Evolutionary conservation across 2,113 vertebrate genomes (phyloP).

Genomic region (Microcebus murinus): DNA sequence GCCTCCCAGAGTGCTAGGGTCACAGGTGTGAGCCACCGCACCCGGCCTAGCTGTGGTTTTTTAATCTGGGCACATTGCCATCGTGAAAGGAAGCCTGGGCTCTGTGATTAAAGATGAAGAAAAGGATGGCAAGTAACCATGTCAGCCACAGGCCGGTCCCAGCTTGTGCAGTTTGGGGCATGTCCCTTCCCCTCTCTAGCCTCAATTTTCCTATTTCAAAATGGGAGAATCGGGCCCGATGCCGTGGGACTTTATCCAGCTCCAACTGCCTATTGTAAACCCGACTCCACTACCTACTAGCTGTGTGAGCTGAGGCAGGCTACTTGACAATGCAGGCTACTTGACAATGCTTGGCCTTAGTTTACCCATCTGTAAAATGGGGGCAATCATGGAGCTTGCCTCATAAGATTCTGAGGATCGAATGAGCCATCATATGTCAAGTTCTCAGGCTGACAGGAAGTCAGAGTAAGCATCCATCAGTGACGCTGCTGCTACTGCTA

Average conservation of each 20-base stretch:
- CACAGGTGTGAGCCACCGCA: no score
- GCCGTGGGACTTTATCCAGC: neutral
- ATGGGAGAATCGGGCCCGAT: neutral
- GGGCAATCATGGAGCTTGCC: no score
- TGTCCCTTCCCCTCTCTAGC: accelerated
- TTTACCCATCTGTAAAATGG: neutral
- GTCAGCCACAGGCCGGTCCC: neutral
- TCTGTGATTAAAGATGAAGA: neutral
- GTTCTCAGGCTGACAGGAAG: neutral
- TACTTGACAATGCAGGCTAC: neutral
- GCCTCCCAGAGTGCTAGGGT: no score
- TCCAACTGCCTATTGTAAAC: neutral
- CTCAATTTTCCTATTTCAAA: neutral
- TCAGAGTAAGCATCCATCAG: neutral
- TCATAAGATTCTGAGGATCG: neutral
- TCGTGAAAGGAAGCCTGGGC: neutral
- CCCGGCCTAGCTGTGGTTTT: neutral
- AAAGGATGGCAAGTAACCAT: neutral
- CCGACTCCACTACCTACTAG: neutral
- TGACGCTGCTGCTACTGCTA: neutral
- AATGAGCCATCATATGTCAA: accelerated
- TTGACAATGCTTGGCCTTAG: neutral
- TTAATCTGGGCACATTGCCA: neutral
- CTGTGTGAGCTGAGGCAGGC: neutral
- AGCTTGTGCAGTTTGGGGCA: neutral